Conservation (phyloP, 1,140 invertebrate genomes). For the Zaprionus africanus region DNA sequence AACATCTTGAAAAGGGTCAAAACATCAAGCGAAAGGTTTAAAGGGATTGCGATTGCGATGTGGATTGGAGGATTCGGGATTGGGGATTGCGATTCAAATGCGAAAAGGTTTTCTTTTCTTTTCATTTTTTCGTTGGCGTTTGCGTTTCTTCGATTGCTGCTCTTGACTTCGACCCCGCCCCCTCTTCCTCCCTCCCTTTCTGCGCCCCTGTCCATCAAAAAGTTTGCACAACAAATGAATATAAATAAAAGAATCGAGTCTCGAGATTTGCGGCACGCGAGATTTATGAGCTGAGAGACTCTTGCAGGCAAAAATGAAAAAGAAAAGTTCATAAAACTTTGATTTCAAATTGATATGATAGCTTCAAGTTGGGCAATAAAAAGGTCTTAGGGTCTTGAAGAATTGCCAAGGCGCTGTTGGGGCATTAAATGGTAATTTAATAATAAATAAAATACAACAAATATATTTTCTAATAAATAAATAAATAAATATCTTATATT, state of each 20-base stretch:
- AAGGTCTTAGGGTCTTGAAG: not conserved
- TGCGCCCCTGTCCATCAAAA: constrained; percentile 18
- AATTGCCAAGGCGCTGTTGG: not conserved
- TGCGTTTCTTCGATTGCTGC: constrained; percentile 4
- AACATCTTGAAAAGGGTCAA: constrained; percentile 82
- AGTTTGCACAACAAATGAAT: constrained; percentile 58
- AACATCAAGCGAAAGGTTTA: constrained; percentile 63
- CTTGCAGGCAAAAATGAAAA: constrained; percentile 33
- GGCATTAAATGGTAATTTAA: not conserved
- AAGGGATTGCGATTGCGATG: constrained; percentile 45
- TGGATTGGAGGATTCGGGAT: constrained; percentile 30
- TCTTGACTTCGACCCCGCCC: constrained; percentile 23
- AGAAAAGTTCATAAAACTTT: constrained; percentile 54
- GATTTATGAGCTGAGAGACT: constrained; percentile 68
- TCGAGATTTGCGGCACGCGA: constrained; percentile 70
- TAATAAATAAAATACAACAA: too few species aligned
- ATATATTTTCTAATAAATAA: too few species aligned
- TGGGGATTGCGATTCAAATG: constrained; percentile 60
- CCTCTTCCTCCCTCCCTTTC: not conserved
- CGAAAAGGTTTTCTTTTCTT: constrained; percentile 54
- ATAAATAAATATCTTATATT: too few species aligned
- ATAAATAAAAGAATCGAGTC: constrained; percentile 54
- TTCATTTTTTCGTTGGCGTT: constrained; percentile 7
- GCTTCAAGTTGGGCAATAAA: constrained; percentile 2
- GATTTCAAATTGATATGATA: constrained; percentile 23